These are phyloP conservation scores for Xenopus borealis DNA, from an alignment of 2,113 vertebrate genomes.

Conservation along the genomic window DNA sequence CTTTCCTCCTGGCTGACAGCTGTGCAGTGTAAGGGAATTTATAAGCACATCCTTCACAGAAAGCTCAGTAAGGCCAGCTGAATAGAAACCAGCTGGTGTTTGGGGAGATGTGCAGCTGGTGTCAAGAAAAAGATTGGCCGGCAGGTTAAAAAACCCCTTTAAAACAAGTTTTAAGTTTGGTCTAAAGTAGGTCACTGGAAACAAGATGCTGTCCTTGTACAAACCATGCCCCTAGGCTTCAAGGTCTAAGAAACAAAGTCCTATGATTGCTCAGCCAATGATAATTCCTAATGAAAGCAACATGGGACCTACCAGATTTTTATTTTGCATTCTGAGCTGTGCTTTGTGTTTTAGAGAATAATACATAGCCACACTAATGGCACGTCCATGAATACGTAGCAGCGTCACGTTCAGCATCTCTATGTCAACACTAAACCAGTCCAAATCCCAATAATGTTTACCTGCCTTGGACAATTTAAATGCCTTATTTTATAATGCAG, in stretches of 20 bases:
- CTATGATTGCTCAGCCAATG: no score
- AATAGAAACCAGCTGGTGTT: constrained; percentile 22
- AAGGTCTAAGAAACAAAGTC: no score
- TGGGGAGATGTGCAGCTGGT: constrained; percentile 1
- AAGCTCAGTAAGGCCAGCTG: constrained; percentile 11
- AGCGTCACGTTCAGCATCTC: no score
- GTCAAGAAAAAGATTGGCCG: not conserved
- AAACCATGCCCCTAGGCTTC: not conserved
- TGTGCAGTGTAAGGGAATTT: constrained; percentile 34
- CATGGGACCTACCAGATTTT: no score
- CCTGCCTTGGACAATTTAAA: no score
- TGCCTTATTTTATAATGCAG: no score
- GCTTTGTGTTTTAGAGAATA: not conserved
- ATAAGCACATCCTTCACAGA: constrained; percentile 22
- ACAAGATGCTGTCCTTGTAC: not conserved
- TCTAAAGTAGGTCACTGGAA: not conserved
- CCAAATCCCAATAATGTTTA: no score
- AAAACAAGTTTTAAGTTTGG: not conserved
- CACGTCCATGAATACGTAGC: no score
- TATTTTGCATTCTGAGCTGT: no score
- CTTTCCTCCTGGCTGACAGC: constrained; percentile 18
- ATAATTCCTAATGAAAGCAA: no score
- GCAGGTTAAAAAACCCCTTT: not conserved
- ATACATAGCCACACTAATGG: not conserved
- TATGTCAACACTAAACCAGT: no score